Conservation (phyloP, 2,888 invertebrate genomes). For the Drosophila vallismaia region DNA sequence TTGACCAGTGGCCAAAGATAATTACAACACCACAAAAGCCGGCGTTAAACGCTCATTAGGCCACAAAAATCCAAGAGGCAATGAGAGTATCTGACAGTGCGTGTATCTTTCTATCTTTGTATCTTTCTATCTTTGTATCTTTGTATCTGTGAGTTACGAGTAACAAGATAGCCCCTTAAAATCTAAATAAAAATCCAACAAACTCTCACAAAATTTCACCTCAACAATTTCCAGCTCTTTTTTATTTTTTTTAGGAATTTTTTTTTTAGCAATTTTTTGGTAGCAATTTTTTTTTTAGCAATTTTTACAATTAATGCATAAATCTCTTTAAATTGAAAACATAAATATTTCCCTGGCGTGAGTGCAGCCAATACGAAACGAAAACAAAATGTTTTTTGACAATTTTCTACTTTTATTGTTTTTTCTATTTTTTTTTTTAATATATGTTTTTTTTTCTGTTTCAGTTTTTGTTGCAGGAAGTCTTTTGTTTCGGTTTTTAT, state of each 20-base stretch:
- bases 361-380: constrained; percentile 17
- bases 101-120: background rate
- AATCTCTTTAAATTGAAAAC: background rate
- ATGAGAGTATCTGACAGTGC: background rate
- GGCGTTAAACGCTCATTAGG: constrained; percentile 47
- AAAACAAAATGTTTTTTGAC: constrained; percentile 14
- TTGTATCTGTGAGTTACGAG: constrained; percentile 12
- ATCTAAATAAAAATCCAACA: background rate
- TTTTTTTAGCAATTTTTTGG: too few relatives aligned
- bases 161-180: background rate
- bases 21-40: constrained; percentile 31
- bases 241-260: too few relatives aligned
- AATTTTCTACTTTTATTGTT: too few relatives aligned
- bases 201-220: constrained; percentile 2
- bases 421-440: too few relatives aligned
- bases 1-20: constrained; percentile 37
- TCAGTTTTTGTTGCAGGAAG: constrained; percentile 26
- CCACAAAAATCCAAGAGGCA: constrained; percentile 14
- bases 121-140: background rate
- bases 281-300: too few relatives aligned
- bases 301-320: too few relatives aligned
- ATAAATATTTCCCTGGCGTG: constrained; percentile 15
- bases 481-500: constrained; percentile 8
- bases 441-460: constrained; percentile 1
- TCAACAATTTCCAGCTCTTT: constrained; percentile 2